Percentiles rank a stretch among this genome's conserved stretches.
These are phyloP conservation scores for Electrophaes corylata DNA, from an alignment of 2,888 invertebrate genomes.

Conservation along the genomic window DNA sequence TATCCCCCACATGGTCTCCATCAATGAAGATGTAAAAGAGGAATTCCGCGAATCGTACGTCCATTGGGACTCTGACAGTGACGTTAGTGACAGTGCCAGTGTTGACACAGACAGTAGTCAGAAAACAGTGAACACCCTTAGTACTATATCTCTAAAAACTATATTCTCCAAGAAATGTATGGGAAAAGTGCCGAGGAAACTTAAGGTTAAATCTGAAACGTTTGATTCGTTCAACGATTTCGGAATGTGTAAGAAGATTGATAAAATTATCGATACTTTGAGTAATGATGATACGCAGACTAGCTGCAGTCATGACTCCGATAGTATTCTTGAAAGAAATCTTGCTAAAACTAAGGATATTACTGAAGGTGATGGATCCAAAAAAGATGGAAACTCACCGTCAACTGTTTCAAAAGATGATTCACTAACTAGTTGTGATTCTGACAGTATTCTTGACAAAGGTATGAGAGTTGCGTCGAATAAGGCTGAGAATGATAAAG, in stretches of 20 bases:
- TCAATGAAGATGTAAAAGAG: slow-evolving; percentile 51
- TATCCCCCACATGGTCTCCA: slow-evolving; percentile 59
- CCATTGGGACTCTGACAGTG: slow-evolving; percentile 64
- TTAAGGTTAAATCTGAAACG: slow-evolving; percentile 37
- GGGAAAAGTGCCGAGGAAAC: not conserved
- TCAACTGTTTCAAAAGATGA: not conserved
- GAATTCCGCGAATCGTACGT: slow-evolving; percentile 50
- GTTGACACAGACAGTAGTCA: slow-evolving; percentile 29
- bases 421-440: slow-evolving; percentile 5
- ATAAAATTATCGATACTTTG: slow-evolving; percentile 56
- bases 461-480: slow-evolving; percentile 5
- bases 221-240: slow-evolving; percentile 36
- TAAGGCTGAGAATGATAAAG: not conserved
- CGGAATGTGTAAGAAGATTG: slow-evolving; percentile 18
- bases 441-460: slow-evolving; percentile 7
- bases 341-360: not conserved
- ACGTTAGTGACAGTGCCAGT: slow-evolving; percentile 23
- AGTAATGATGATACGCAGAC: slow-evolving; percentile 28
- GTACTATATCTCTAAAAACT: slow-evolving; percentile 56
- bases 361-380: not conserved
- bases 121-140: slow-evolving; percentile 49
- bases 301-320: slow-evolving; percentile 26
- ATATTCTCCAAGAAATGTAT: slow-evolving; percentile 58
- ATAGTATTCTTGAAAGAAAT: slow-evolving; percentile 26
- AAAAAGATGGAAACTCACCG: not conserved